A percentile compares a stretch with the other conserved stretches of the same genome.
Conservation (phyloP, 2,797 vertebrate genomes). For the Leptodactylus fallax region DNA sequence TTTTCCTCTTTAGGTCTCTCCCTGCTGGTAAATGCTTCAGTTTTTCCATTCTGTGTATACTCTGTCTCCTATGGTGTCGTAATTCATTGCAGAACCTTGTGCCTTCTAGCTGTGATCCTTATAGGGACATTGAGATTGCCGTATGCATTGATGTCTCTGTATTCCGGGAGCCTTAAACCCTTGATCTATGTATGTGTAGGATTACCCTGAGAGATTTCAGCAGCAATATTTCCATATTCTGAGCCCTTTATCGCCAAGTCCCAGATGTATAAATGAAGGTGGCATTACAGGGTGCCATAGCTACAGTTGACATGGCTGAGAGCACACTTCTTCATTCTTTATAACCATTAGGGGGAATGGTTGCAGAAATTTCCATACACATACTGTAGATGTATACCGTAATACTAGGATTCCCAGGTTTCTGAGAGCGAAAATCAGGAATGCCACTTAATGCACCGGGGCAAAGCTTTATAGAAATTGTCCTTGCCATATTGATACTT, state of each 20-base stretch:
- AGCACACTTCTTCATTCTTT: no score
- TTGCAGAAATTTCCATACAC: no score
- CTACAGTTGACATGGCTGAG: background rate
- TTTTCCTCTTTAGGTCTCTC: background rate
- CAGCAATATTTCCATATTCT: slow-evolving; percentile 15
- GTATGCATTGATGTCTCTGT: slow-evolving; percentile 9
- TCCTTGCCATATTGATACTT: no score
- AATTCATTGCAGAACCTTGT: slow-evolving; percentile 12
- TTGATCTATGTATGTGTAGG: slow-evolving; percentile 19
- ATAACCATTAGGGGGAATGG: no score
- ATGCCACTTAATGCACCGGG: no score
- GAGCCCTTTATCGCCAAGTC: slow-evolving; percentile 12
- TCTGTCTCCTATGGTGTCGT: slow-evolving; percentile 20
- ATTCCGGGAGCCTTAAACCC: background rate
- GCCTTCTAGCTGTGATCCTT: slow-evolving; percentile 21
- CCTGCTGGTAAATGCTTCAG: slow-evolving; percentile 28
- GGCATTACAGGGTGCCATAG: background rate
- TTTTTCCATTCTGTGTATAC: slow-evolving; percentile 34
- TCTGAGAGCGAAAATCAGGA: no score
- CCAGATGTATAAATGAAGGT: background rate
- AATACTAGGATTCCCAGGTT: background rate
- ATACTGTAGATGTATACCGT: background rate
- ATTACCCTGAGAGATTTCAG: background rate
- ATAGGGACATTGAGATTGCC: slow-evolving; percentile 12
- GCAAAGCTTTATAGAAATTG: no score